Evolutionary conservation across 2,113 vertebrate genomes (phyloP), one percentile per base, ranked within the genome.

Genomic region (Tricholaema leucomelas): DNA sequence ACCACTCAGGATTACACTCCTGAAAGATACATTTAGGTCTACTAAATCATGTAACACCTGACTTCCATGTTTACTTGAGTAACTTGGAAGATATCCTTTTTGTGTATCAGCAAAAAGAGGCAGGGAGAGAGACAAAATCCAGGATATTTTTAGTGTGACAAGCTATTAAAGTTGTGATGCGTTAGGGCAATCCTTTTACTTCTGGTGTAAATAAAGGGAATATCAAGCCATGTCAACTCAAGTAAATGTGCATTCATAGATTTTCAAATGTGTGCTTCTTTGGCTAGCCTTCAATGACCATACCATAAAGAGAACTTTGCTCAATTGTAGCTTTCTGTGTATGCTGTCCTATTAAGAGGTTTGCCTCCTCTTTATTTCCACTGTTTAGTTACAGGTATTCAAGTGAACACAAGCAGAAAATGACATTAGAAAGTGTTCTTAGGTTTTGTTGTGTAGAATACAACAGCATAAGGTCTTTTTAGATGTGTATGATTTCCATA

Each of bases 1-100:
- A 86, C 35, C 55, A 24, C 75, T 92, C 65, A 60, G 58, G 35
- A 67, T 77, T 74, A 77, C 58, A 78, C 40, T 90, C 27, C 66
- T 81, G 61, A 88, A 90, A 65, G n/a, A 75, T 42, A 44, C 17
- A 56, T 77, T 93, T 90, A 74, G 67, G 9, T 79, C 38, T 77
- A 11, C 25, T 88, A 75, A 61, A 72, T 84, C 16, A 18, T 60
- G 24, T 67, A 72, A 33, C 56, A 77, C 31, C 46, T 76, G 65
- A 83, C 61, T 88, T 88, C 10, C 30, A 28, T 48, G 14, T 67
- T 18, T 14, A 54, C 27, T 54, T 28, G 13, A 78, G 21, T 76
- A 61, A 19, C 42, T 64, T 86, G 69, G 42, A 61, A 85, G n/a
- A 56, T 25, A 61, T 55, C 10, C 14, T 10, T 67, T 36, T 55